These are phyloP conservation scores for Endomychus coccineus DNA, from an alignment of 2,888 invertebrate genomes.

Conservation along the genomic window DNA sequence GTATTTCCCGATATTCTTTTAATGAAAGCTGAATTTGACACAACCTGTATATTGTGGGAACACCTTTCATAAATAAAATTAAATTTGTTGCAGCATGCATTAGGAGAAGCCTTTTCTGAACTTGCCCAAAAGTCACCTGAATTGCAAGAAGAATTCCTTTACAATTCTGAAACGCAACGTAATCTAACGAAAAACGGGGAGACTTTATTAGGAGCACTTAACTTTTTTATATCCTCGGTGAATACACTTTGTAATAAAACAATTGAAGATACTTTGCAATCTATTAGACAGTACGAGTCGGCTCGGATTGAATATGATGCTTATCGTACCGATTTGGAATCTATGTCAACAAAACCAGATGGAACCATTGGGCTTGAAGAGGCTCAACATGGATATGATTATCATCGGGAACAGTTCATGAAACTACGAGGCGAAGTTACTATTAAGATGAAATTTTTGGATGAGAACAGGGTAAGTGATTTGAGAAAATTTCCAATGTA, in stretches of 20 bases:
- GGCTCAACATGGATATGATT: slow-evolving; percentile 72
- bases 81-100: slow-evolving; percentile 57
- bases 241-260: slow-evolving; percentile 96
- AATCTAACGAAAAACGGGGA: slow-evolving; percentile 91
- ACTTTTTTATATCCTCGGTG: slow-evolving; percentile 93
- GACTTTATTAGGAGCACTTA: slow-evolving; percentile 82
- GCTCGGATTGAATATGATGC: slow-evolving; percentile 94
- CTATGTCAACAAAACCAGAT: slow-evolving; percentile 59
- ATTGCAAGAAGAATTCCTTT: slow-evolving; percentile 87
- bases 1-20: too few species aligned
- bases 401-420: slow-evolving; percentile 86
- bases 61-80: too few species aligned
- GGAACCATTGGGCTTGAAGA: slow-evolving; percentile 63
- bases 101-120: slow-evolving; percentile 91
- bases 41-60: too few species aligned
- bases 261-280: slow-evolving; percentile 87
- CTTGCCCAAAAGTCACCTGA: slow-evolving; percentile 94
- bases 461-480: slow-evolving; percentile 91
- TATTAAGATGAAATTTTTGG: slow-evolving; percentile 91
- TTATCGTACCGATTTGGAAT: slow-evolving; percentile 89
- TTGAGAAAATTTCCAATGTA: too few species aligned
- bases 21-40: too few species aligned
- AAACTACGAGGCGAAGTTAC: slow-evolving; percentile 87
- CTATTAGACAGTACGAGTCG: slow-evolving; percentile 69
- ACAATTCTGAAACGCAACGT: slow-evolving; percentile 93